Evolutionary conservation across 2,888 invertebrate genomes (phyloP), one percentile per base, ranked within the genome.

Genomic region (Leucophenga montana): DNA sequence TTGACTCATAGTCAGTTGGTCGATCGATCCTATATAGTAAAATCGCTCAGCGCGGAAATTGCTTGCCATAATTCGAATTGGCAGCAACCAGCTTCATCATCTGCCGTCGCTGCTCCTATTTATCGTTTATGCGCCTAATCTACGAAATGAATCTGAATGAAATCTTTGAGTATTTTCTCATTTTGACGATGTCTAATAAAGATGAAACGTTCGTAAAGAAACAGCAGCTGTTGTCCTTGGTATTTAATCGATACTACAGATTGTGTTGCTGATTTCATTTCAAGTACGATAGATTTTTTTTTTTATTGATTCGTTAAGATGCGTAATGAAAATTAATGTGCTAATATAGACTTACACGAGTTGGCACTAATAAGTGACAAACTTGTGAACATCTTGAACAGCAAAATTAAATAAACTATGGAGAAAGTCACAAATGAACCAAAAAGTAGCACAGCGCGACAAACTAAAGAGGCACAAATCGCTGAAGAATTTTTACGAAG

Each of bases 71-170:
- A 61, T 44, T 46, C 48, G 59, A 59, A n/a, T 16, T 13, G 3
- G 59, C 31, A 14, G 5, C 16, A 46, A 64, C 9, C 61, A 50
- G 50, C 16, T 11, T 39, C 9, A 39, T 39, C 39, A 39, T 39
- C 5, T 33, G 33, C 8, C 8, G 33, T 8, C 33, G 33, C 33
- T 8, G 39, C 39, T 83, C 78, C 72, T 73, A 78, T 78, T 81
- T 83, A 81, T 83, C 81, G 81, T 80, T 81, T 78, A 78, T 74
- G 78, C 78, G 81, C 75, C 79, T 78, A 81, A 83, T 81, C 81
- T 78, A 77, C 76, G 71, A 75, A 74, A n/a, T 50, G 62, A 18
- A n/a, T 56, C 56, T 56, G 22, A 54, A 78, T 76, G 73, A 78
- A 73, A 73, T 79, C 76, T 80, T 78, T 76, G 78, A 83, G 79